Percentiles rank a stretch among this genome's conserved stretches.
phyloP scores from a whole-genome alignment of 2,113 vertebrate species.

The Echinops telfairi region DNA sequence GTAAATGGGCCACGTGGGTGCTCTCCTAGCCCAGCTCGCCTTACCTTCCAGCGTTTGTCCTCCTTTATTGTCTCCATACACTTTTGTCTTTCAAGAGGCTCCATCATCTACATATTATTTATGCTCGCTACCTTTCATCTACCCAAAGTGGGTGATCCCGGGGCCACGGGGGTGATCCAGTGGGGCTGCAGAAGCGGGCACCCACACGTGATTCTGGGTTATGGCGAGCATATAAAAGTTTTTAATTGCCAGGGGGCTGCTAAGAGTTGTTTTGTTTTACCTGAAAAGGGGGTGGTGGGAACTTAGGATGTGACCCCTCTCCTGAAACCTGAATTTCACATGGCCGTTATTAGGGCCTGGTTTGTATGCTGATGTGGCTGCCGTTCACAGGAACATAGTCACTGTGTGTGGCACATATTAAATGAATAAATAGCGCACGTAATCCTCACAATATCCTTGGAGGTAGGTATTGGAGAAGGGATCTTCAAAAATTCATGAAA shows the following conservation, averaged over 20 bases:
- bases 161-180: no score
- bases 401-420: not conserved
- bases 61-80: not conserved
- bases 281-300: no score
- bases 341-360: not conserved
- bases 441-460: not conserved
- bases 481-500: not conserved
- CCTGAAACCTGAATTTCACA: not conserved
- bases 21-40: not conserved
- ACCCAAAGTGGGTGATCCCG: no score
- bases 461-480: not conserved
- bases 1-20: not conserved
- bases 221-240: no score
- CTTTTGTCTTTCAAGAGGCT: not conserved
- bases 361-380: not conserved
- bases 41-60: conserved; percentile 35
- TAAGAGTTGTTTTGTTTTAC: no score
- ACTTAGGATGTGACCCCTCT: not conserved
- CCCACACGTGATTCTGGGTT: no score
- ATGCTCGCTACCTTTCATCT: not conserved
- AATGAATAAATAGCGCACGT: not conserved
- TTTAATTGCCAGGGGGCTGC: no score
- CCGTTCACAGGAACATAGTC: not conserved
- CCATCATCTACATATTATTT: not conserved
- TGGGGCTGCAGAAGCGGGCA: no score